Evolutionary conservation across 2,797 vertebrate species (phyloP).

Genomic region (Epinephelus coioides): DNA sequence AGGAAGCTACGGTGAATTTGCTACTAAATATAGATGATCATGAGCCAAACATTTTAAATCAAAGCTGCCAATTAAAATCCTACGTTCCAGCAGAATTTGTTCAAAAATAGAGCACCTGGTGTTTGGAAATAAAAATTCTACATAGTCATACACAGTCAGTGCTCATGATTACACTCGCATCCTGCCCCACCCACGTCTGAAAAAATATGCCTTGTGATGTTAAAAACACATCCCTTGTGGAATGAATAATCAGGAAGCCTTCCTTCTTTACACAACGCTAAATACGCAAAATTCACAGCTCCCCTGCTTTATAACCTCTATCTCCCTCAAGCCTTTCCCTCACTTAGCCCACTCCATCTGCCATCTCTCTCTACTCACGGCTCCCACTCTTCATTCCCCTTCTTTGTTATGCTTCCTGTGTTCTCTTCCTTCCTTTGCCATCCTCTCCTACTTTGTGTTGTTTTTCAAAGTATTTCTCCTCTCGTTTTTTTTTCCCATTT

Average conservation of each 20-base stretch:
- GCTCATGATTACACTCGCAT: slow-evolving; percentile 39
- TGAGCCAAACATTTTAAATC: slow-evolving; percentile 18
- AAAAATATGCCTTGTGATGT: slow-evolving; percentile 52
- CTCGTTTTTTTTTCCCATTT: slow-evolving; percentile 31
- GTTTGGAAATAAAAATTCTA: neutral
- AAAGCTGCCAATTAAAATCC: slow-evolving; percentile 27
- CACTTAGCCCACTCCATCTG: slow-evolving; percentile 79
- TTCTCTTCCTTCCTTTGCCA: slow-evolving; percentile 55
- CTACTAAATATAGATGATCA: neutral
- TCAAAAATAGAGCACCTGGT: slow-evolving; percentile 14
- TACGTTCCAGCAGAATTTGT: neutral
- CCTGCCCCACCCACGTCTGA: slow-evolving; percentile 50
- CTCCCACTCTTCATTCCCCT: slow-evolving; percentile 64
- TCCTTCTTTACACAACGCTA: slow-evolving; percentile 70
- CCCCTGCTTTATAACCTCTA: slow-evolving; percentile 59
- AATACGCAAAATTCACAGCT: slow-evolving; percentile 77
- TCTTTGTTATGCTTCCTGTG: slow-evolving; percentile 74
- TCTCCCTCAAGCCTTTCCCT: slow-evolving; percentile 74
- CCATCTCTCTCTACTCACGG: slow-evolving; percentile 65
- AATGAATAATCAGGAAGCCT: slow-evolving; percentile 66
- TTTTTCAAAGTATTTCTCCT: slow-evolving; percentile 55
- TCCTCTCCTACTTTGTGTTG: slow-evolving; percentile 60
- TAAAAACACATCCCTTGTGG: slow-evolving; percentile 60
- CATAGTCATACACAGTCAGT: slow-evolving; percentile 13
- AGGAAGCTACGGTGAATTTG: neutral